Evolutionary conservation across 2,888 invertebrate species (phyloP).

Genomic region (Hirtodrosophila alboralis): DNA sequence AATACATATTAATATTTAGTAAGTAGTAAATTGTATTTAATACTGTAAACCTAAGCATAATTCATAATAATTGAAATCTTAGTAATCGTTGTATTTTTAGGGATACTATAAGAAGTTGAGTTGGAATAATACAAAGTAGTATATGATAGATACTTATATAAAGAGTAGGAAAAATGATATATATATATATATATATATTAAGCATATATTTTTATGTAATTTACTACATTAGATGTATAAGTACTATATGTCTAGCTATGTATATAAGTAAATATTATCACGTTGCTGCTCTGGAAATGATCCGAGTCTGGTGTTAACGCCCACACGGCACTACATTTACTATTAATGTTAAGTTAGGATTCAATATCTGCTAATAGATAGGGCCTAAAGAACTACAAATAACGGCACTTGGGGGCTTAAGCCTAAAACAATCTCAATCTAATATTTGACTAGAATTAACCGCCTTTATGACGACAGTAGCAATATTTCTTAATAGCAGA

Average conservation of each 20-base stretch:
- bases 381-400: constrained; percentile 36
- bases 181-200: constrained; percentile 7
- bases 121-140: constrained; percentile 15
- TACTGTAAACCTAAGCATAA: constrained; percentile 24
- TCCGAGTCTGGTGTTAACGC: constrained; percentile 36
- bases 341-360: constrained; percentile 5
- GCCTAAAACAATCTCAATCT: constrained; percentile 8
- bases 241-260: constrained; percentile 9
- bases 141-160: neutral
- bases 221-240: neutral
- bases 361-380: constrained; percentile 17
- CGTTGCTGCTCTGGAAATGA: constrained; percentile 43
- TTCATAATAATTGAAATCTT: constrained; percentile 30
- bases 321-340: constrained; percentile 30
- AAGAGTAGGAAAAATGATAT: constrained; percentile 17
- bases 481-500: constrained; percentile 86
- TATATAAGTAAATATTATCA: constrained; percentile 44
- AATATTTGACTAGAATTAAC: constrained; percentile 15
- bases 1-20: constrained; percentile 11
- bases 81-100: constrained; percentile 13
- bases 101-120: constrained; percentile 8
- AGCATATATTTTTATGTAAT: constrained; percentile 1
- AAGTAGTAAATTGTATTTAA: constrained; percentile 21
- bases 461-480: constrained; percentile 83
- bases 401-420: constrained; percentile 52